Conservation (phyloP, 1,140 invertebrate species). For the Drosophila mauritiana region DNA sequence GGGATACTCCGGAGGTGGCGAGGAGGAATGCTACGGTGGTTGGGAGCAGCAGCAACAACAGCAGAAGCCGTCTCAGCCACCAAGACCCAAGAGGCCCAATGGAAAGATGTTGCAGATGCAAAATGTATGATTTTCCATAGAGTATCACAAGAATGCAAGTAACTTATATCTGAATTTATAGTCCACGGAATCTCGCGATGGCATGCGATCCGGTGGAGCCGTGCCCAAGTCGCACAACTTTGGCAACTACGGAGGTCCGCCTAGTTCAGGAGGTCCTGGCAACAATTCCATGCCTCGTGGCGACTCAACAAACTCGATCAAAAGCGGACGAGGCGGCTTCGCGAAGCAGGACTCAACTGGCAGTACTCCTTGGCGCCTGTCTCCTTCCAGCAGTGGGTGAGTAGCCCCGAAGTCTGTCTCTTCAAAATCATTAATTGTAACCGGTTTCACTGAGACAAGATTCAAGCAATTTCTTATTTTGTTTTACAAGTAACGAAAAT, state of each 20-base stretch:
- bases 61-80: slow-evolving; percentile 54
- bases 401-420: slow-evolving; percentile 67
- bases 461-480: background rate
- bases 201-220: slow-evolving; percentile 85
- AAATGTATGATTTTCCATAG: slow-evolving; percentile 47
- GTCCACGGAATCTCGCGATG: slow-evolving; percentile 86
- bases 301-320: slow-evolving; percentile 84
- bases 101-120: slow-evolving; percentile 83
- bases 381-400: slow-evolving; percentile 93
- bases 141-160: background rate
- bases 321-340: slow-evolving; percentile 84
- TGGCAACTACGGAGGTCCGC: slow-evolving; percentile 89
- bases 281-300: slow-evolving; percentile 84
- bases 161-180: slow-evolving; percentile 47
- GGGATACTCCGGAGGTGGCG: slow-evolving; percentile 48
- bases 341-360: slow-evolving; percentile 91
- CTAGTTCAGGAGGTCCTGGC: slow-evolving; percentile 74
- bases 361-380: slow-evolving; percentile 90
- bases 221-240: slow-evolving; percentile 95
- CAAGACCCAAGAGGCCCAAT: slow-evolving; percentile 70
- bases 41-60: slow-evolving; percentile 64
- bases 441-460: slow-evolving; percentile 15
- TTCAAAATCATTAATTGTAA: background rate
- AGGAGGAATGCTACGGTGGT: slow-evolving; percentile 65
- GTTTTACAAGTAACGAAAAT: background rate